Conservation (phyloP, 2,888 invertebrate genomes). For the Augochlorella aurata region DNA sequence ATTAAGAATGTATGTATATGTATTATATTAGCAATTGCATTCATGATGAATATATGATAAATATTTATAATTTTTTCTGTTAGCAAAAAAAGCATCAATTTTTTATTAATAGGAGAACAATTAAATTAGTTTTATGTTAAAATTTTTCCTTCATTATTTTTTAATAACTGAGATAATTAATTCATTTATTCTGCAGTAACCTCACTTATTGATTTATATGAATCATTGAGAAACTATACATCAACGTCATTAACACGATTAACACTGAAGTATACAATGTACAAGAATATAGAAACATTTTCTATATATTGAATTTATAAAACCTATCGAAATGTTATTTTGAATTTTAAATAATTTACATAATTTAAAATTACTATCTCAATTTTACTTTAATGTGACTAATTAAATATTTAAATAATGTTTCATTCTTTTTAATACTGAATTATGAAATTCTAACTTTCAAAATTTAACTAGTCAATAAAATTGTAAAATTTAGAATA, state of each 20-base stretch:
- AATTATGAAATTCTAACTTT: not conserved
- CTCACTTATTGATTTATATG: not conserved
- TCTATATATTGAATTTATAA: not conserved
- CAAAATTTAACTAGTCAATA: not conserved
- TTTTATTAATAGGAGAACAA: not conserved
- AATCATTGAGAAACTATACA: not conserved
- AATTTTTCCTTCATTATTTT: not conserved
- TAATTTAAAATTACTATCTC: not conserved
- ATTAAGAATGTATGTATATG: not conserved
- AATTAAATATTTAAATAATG: not conserved
- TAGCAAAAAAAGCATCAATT: not conserved
- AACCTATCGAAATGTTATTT: not conserved
- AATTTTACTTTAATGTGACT: not conserved
- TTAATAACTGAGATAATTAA: not conserved
- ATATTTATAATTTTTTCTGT: not conserved
- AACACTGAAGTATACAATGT: not conserved
- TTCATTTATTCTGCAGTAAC: not conserved
- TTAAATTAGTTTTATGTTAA: not conserved
- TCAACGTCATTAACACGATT: not conserved
- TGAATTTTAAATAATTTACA: not conserved
- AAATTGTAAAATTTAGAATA: not conserved
- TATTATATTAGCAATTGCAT: not conserved
- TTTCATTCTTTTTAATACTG: not conserved
- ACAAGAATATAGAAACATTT: not conserved
- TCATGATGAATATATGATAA: not conserved